Percentiles rank a stretch among this genome's conserved stretches.
Evolutionary conservation across 2,113 vertebrate species (phyloP).

Genomic region (Nematolebias whitei): DNA sequence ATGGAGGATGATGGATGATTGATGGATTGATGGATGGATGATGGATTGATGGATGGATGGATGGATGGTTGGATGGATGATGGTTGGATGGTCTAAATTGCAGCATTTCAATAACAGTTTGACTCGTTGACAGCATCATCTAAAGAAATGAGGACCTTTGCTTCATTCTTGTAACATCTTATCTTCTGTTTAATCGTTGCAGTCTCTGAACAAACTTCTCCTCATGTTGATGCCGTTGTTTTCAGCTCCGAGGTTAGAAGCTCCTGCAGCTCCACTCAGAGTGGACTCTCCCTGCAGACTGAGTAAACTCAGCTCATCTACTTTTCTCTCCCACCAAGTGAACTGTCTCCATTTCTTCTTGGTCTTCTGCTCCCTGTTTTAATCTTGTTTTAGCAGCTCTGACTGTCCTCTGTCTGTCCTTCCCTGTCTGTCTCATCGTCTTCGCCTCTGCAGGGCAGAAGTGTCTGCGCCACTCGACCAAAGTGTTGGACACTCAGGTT

Average conservation of each 20-base stretch:
- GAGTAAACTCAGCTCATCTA: constrained; percentile 81
- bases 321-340: constrained; percentile 79
- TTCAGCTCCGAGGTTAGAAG: constrained; percentile 26
- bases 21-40: too few species aligned
- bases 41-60: too few species aligned
- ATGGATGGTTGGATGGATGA: too few species aligned
- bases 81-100: too few species aligned
- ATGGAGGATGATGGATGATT: too few species aligned
- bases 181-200: not conserved
- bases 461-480: constrained; percentile 88
- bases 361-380: constrained; percentile 22
- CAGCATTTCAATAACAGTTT: too few species aligned
- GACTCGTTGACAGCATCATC: too few species aligned
- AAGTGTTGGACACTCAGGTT: constrained; percentile 88
- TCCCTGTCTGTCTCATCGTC: constrained; percentile 14
- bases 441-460: constrained; percentile 83
- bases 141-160: too few species aligned
- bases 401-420: constrained; percentile 4
- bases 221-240: constrained; percentile 18
- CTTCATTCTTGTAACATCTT: too few species aligned
- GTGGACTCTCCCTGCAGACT: constrained; percentile 54
- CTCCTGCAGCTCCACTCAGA: constrained; percentile 34
- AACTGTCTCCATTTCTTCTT: constrained; percentile 45
- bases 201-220: not conserved
- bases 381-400: constrained; percentile 2